phyloP scores from a whole-genome alignment of 2,797 vertebrate genomes.

The Momotus momota region DNA sequence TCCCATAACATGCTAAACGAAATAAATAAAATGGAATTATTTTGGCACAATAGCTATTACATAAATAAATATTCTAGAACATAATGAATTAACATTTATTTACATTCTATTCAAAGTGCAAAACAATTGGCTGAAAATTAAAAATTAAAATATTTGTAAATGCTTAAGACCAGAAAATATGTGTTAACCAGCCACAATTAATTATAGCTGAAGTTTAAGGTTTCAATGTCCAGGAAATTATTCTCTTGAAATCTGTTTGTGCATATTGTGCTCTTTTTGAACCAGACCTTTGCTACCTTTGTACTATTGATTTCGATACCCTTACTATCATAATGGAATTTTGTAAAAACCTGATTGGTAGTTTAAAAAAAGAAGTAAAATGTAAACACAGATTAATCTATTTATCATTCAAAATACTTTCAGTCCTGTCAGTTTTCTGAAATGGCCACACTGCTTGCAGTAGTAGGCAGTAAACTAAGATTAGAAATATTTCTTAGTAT shows the following conservation, averaged over 20 bases:
- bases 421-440: constrained; percentile 50
- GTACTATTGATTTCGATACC: constrained; percentile 56
- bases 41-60: constrained; percentile 83
- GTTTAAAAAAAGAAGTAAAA: constrained; percentile 67
- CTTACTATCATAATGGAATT: constrained; percentile 43
- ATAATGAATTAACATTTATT: constrained; percentile 75
- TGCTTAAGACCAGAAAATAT: constrained; percentile 73
- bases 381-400: constrained; percentile 77
- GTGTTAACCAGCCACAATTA: constrained; percentile 65
- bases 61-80: constrained; percentile 80
- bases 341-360: constrained; percentile 64
- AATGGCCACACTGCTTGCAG: constrained; percentile 48
- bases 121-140: constrained; percentile 78
- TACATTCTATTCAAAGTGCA: constrained; percentile 85
- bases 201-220: constrained; percentile 70
- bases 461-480: constrained; percentile 29
- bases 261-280: constrained; percentile 83
- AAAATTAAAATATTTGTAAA: constrained; percentile 77
- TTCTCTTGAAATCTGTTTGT: constrained; percentile 75
- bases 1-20: constrained; percentile 85
- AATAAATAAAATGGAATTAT: constrained; percentile 87
- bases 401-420: constrained; percentile 52
- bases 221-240: constrained; percentile 78
- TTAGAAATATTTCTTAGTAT: not conserved
- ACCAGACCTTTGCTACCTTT: constrained; percentile 65